Conservation (phyloP, 2,797 vertebrate species). For the Manis javanica region DNA sequence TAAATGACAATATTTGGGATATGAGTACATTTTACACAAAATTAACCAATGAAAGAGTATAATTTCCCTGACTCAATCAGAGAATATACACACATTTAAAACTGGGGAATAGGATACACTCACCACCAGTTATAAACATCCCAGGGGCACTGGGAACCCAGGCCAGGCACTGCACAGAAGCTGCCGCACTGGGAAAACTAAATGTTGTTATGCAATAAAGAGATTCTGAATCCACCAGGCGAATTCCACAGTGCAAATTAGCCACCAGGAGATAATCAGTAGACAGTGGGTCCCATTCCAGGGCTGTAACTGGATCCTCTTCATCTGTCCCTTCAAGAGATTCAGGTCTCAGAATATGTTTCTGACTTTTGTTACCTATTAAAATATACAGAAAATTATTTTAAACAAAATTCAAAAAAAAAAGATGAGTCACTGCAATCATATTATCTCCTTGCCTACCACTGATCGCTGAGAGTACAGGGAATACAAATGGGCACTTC, state of each 20-base stretch:
- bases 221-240: conserved; percentile 95
- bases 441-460: background rate
- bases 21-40: background rate
- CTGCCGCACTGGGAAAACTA: conserved; percentile 93
- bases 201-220: conserved; percentile 94
- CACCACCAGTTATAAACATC: conserved; percentile 99
- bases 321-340: conserved; percentile 97
- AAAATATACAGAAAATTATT: conserved; percentile 39
- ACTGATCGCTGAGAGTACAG: background rate
- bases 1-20: background rate
- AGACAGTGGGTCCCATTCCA: conserved; percentile 98
- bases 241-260: conserved; percentile 95
- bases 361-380: conserved; percentile 95
- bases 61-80: background rate
- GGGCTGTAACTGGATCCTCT: conserved; percentile 95
- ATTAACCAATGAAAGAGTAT: background rate
- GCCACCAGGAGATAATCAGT: conserved; percentile 96
- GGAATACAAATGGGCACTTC: background rate
- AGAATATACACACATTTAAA: background rate
- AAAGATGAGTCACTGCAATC: background rate
- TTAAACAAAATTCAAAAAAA: background rate
- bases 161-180: conserved; percentile 96
- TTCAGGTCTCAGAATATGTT: conserved; percentile 95
- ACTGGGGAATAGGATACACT: conserved; percentile 28
- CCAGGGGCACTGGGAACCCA: conserved; percentile 98